phyloP scores from a whole-genome alignment of 2,113 vertebrate genomes.

The Oreochromis spilurus region DNA sequence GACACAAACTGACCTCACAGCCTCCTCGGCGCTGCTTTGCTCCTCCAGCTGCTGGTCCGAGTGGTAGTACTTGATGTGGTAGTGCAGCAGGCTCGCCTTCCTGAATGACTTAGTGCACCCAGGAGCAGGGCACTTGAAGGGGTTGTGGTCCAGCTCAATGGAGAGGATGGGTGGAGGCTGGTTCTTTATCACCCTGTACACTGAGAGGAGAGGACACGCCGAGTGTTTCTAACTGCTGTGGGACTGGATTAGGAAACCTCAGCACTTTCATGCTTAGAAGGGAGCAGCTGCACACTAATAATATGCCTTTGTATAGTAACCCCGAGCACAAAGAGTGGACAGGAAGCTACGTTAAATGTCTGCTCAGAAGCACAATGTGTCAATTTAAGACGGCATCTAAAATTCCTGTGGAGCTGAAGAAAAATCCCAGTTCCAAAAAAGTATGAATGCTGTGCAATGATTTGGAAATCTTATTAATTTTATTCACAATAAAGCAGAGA shows the following conservation, averaged over 20 bases:
- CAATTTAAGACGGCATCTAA: rapidly evolving
- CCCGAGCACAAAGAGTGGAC: neutral
- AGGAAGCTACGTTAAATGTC: neutral
- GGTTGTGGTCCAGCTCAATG: conserved; percentile 89
- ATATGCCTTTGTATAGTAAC: rapidly evolving
- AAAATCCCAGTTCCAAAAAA: rapidly evolving
- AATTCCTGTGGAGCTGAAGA: neutral
- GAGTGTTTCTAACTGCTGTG: rapidly evolving
- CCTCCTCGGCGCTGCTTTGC: conserved; percentile 67
- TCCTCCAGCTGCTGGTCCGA: conserved; percentile 81
- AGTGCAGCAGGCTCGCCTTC: conserved; percentile 92
- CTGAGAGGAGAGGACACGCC: conserved; percentile 58
- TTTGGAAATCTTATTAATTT: neutral
- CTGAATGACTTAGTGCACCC: conserved; percentile 93
- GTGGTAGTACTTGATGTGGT: conserved; percentile 98
- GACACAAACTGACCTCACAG: conserved; percentile 22
- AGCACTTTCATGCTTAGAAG: neutral
- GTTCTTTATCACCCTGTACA: conserved; percentile 87
- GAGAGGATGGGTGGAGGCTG: conserved; percentile 78
- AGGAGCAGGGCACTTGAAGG: conserved; percentile 87
- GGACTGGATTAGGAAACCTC: neutral
- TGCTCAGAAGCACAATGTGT: neutral
- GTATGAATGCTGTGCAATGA: neutral
- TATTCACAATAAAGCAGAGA: neutral
- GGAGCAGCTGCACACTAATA: neutral